Evolutionary conservation across 2,113 vertebrate species (phyloP), one percentile per base, ranked within the genome.

Genomic region (Trematomus loennbergii): DNA sequence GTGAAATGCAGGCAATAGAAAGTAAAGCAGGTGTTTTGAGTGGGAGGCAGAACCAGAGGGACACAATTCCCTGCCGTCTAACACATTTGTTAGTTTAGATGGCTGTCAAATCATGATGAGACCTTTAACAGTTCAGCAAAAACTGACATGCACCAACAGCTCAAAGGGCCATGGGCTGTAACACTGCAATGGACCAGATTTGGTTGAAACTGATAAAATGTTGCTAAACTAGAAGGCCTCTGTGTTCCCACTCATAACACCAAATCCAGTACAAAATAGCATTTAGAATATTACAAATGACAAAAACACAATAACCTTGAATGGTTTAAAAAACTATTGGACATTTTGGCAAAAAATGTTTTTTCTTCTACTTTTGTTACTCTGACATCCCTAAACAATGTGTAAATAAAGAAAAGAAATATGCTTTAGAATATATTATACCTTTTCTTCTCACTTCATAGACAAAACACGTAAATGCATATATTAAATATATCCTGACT

Each of bases 401-500:
- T 79, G 87, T 89, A 93, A 78, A 91, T 91, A 92, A 92, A 85
- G 92, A 88, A 89, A 93, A 90, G 82, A 88, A 90, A 92, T 87
- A 90, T 75, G 79, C 78, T 91, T 87, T 88, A 84, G 82, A 95
- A 96, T 96, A 96, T 95, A 96, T 96, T 96, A 96, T 94, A 92
- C 86, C 85, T 93, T 93, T 94, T 94, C 87, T 94, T 95, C 87
- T 93, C 79, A 94, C 94, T 94, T 94, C 94, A 94, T 92, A 93
- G 82, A 94, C 90, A 94, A 90, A 73, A 91, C 84, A 91, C 65
- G 66, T 85, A 90, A 40, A 91, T 90, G 93, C 89, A 96, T 95
- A 95, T 96, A 95, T 95, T 95, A 95, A 95, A 95, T 94, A 95
- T 94, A 94, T 94, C 92, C 92, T 88, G 86, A 93, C 92, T 77